Conservation (phyloP, 2,888 invertebrate species). For the Drosophila bunnanda region DNA sequence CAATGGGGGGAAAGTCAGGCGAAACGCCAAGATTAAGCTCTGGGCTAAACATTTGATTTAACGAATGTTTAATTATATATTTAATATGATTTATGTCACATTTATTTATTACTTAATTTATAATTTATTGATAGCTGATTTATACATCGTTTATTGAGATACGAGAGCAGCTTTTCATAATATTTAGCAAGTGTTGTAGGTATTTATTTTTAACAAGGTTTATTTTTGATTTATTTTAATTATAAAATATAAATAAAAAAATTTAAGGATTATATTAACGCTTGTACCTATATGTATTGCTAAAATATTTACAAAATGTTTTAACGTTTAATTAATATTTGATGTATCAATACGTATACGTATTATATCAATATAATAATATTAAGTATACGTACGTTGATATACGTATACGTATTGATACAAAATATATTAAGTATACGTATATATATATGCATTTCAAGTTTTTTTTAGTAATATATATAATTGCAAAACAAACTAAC, state of each 20-base stretch:
- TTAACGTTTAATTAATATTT: too few relatives aligned
- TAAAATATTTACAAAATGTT: too few relatives aligned
- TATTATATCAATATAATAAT: background rate
- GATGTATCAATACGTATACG: background rate
- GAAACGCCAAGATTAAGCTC: too few relatives aligned
- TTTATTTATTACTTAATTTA: background rate
- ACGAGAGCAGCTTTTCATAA: background rate
- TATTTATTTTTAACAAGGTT: too few relatives aligned
- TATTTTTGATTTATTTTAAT: too few relatives aligned
- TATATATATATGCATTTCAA: background rate
- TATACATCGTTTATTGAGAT: background rate
- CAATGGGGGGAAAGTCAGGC: conserved; percentile 15
- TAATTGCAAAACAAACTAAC: too few relatives aligned
- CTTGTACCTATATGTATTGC: too few relatives aligned
- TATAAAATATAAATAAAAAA: too few relatives aligned
- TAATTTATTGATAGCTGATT: background rate
- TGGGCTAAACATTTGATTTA: background rate
- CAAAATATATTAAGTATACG: background rate
- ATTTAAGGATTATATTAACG: too few relatives aligned
- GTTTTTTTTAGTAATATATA: background rate
- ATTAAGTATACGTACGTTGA: background rate
- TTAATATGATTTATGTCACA: too few relatives aligned
- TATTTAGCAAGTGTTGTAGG: too few relatives aligned
- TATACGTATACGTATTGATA: background rate
- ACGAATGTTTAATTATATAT: background rate